Conservation (phyloP, 2,888 invertebrate genomes). For the Papilio demoleus region DNA sequence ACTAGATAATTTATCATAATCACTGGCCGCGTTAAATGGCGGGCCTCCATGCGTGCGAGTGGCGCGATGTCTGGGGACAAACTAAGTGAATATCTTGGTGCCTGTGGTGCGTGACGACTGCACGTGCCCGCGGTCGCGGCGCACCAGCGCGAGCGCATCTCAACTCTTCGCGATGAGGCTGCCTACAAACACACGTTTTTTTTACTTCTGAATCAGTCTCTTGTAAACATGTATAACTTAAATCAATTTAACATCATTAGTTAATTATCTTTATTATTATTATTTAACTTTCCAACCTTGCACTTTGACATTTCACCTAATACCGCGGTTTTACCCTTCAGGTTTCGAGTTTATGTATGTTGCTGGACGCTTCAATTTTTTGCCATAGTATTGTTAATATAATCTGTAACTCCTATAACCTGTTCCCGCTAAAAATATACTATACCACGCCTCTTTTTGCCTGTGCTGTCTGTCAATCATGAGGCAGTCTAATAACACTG, state of each 20-base stretch:
- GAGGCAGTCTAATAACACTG: constrained; percentile 15
- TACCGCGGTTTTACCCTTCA: too few species aligned
- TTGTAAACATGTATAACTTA: too few species aligned
- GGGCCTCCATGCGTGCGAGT: constrained; percentile 69
- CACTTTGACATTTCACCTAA: too few species aligned
- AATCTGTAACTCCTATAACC: constrained; percentile 32
- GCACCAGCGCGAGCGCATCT: constrained; percentile 65
- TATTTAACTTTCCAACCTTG: too few species aligned
- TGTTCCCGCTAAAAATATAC: constrained; percentile 33
- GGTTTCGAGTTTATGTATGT: constrained; percentile 9
- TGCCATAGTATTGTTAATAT: constrained; percentile 32
- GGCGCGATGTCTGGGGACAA: constrained; percentile 69
- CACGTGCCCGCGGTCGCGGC: constrained; percentile 69
- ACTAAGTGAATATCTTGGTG: constrained; percentile 78
- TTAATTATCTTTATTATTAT: too few species aligned
- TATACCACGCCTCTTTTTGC: constrained; percentile 11
- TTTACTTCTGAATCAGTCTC: too few species aligned
- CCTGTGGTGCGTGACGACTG: constrained; percentile 76
- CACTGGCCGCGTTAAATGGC: constrained; percentile 67
- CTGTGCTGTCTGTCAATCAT: constrained; percentile 22
- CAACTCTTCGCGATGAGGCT: constrained; percentile 43
- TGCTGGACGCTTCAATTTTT: constrained; percentile 24
- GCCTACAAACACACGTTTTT: constrained; percentile 8
- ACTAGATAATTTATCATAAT: constrained; percentile 57
- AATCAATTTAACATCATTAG: too few species aligned